phyloP scores from a whole-genome alignment of 2,113 vertebrate genomes.

The Mugil cephalus region DNA sequence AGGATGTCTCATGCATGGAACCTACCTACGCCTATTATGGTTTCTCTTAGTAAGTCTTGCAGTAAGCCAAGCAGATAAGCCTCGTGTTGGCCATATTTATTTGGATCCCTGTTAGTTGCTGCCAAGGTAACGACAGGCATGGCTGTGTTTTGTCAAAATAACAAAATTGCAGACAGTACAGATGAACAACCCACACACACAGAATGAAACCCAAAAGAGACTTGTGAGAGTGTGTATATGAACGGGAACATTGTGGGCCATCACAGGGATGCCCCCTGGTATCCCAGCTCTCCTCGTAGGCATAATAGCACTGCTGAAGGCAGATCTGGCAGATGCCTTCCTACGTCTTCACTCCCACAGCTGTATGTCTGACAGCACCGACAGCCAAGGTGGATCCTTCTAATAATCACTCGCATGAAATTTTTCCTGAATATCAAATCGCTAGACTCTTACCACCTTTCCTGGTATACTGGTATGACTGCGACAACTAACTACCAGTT shows the following conservation, averaged over 20 bases:
- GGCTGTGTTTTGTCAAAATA: conserved; percentile 50
- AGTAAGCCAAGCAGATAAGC: conserved; percentile 65
- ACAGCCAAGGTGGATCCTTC: conserved; percentile 52
- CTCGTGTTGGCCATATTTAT: conserved; percentile 65
- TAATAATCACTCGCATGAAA: conserved; percentile 43
- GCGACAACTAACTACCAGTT: conserved; percentile 8
- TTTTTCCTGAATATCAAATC: conserved; percentile 47
- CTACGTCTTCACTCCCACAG: conserved; percentile 40
- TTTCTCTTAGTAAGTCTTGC: conserved; percentile 54
- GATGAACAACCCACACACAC: conserved; percentile 40
- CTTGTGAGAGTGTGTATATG: background rate
- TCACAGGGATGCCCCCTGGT: conserved; percentile 24
- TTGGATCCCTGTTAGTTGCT: conserved; percentile 66
- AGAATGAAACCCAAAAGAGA: conserved; percentile 27
- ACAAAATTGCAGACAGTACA: conserved; percentile 48
- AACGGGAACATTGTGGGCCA: conserved; percentile 14
- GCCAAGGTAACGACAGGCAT: conserved; percentile 60
- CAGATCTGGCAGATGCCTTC: conserved; percentile 40
- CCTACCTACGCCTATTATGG: conserved; percentile 66
- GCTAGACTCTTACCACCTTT: conserved; percentile 1
- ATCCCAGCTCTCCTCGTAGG: conserved; percentile 23
- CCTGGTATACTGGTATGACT: conserved; percentile 5
- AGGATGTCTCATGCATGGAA: conserved; percentile 63
- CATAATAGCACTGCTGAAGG: conserved; percentile 25
- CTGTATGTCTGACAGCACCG: conserved; percentile 22